These are phyloP conservation scores for Pterostichus niger DNA, from an alignment of 2,888 invertebrate species.

Conservation along the genomic window DNA sequence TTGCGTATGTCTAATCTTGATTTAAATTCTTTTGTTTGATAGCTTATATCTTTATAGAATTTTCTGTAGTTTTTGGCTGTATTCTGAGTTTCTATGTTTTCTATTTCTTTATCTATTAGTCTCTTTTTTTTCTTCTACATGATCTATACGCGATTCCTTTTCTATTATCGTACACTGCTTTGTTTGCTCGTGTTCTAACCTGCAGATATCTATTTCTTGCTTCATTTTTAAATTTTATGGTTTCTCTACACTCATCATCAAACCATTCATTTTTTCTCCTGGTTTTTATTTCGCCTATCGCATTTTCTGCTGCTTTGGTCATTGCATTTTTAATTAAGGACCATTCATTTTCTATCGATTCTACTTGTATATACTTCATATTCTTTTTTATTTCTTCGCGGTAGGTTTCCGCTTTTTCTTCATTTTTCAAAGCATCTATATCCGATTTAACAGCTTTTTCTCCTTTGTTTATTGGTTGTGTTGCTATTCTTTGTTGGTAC, in stretches of 20 bases:
- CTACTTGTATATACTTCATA: neutral
- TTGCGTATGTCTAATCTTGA: too few relatives aligned
- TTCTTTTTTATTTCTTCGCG: neutral
- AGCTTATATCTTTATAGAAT: too few relatives aligned
- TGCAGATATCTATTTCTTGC: neutral
- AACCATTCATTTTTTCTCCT: constrained; percentile 16
- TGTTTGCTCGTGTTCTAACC: neutral
- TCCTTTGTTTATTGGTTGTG: neutral
- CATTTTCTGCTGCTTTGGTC: neutral
- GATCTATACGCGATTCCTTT: neutral
- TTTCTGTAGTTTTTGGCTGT: neutral
- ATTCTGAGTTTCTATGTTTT: neutral
- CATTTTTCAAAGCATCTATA: neutral
- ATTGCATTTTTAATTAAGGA: neutral
- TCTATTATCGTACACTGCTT: neutral
- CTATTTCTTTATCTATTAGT: neutral
- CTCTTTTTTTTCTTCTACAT: constrained; percentile 12
- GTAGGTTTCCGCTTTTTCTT: neutral
- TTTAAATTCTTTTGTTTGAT: too few relatives aligned
- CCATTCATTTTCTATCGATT: constrained; percentile 8
- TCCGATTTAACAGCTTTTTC: neutral
- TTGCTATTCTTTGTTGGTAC: neutral
- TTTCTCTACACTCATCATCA: too few relatives aligned
- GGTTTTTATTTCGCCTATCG: neutral
- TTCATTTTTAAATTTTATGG: neutral